Percentiles rank a stretch among this genome's conserved stretches.
These are phyloP conservation scores for Anoplolepis gracilipes DNA, from an alignment of 1,140 invertebrate genomes.

Conservation along the genomic window DNA sequence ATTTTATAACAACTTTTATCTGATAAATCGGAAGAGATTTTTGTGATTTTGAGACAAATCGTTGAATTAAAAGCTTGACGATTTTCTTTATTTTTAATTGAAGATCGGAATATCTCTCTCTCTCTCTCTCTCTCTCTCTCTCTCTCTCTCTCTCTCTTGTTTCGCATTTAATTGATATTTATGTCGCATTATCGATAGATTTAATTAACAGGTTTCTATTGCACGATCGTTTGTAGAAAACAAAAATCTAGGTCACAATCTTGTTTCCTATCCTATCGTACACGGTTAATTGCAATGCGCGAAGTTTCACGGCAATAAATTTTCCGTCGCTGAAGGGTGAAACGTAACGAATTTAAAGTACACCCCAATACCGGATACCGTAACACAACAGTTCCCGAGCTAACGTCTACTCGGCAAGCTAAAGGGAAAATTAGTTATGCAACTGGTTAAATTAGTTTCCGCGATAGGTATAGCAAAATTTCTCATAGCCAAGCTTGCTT, in stretches of 20 bases:
- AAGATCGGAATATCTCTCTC: no score
- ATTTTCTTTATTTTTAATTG: slow-evolving; percentile 9
- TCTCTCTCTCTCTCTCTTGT: no score
- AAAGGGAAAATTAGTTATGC: slow-evolving; percentile 48
- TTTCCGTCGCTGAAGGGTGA: slow-evolving; percentile 47
- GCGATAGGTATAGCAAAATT: slow-evolving; percentile 15
- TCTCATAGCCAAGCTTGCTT: background rate
- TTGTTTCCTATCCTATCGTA: slow-evolving; percentile 40
- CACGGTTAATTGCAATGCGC: slow-evolving; percentile 50
- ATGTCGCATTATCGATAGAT: background rate
- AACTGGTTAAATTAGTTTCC: slow-evolving; percentile 38
- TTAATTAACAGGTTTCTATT: slow-evolving; percentile 20
- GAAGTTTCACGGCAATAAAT: slow-evolving; percentile 52
- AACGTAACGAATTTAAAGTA: slow-evolving; percentile 59
- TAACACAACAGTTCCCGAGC: slow-evolving; percentile 45
- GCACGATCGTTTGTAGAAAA: background rate
- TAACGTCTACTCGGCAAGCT: slow-evolving; percentile 1
- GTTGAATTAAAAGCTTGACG: background rate
- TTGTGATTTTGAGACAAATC: background rate
- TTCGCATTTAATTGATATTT: background rate
- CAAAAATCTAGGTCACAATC: slow-evolving; percentile 48
- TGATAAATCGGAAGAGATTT: background rate
- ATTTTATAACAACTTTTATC: background rate
- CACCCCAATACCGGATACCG: slow-evolving; percentile 36
- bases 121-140: no score